phyloP scores from a whole-genome alignment of 2,888 invertebrate genomes.

The Apamea epomidion region DNA sequence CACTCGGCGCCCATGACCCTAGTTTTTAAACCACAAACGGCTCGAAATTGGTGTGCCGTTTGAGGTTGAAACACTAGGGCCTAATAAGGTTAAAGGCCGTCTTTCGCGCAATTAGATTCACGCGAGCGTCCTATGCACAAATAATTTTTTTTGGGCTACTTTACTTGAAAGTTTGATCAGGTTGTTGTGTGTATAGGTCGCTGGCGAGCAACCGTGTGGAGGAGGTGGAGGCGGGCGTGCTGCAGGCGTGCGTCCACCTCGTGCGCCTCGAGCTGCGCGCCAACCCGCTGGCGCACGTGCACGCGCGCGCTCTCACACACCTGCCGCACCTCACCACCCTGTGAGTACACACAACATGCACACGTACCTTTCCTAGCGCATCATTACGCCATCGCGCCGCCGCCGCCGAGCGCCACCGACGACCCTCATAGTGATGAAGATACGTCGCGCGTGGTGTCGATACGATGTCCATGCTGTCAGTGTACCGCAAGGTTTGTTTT shows the following conservation, averaged over 20 bases:
- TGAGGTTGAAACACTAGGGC: no score
- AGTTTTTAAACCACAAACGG: not conserved
- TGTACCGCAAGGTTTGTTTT: slow-evolving; percentile 31
- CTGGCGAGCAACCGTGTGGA: slow-evolving; percentile 95
- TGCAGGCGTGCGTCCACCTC: slow-evolving; percentile 93
- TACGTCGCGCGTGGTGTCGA: not conserved
- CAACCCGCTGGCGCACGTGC: slow-evolving; percentile 94
- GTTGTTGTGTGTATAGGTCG: slow-evolving; percentile 90
- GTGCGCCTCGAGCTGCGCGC: slow-evolving; percentile 95
- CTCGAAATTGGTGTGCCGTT: not conserved
- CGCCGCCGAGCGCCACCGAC: not conserved
- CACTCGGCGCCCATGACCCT: no score
- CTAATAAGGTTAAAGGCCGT: not conserved
- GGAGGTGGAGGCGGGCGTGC: slow-evolving; percentile 93
- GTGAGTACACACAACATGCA: slow-evolving; percentile 72
- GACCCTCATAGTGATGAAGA: not conserved
- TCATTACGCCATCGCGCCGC: not conserved
- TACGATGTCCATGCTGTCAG: not conserved
- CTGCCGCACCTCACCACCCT: slow-evolving; percentile 91
- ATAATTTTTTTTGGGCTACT: not conserved
- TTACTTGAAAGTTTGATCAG: no score
- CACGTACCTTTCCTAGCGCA: no score
- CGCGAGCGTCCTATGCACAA: not conserved
- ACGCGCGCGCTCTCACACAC: slow-evolving; percentile 93
- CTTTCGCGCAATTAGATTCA: not conserved